Evolutionary conservation across 2,113 vertebrate species (phyloP), one percentile per base, ranked within the genome.

Genomic region (Rhadina sibilatrix): DNA sequence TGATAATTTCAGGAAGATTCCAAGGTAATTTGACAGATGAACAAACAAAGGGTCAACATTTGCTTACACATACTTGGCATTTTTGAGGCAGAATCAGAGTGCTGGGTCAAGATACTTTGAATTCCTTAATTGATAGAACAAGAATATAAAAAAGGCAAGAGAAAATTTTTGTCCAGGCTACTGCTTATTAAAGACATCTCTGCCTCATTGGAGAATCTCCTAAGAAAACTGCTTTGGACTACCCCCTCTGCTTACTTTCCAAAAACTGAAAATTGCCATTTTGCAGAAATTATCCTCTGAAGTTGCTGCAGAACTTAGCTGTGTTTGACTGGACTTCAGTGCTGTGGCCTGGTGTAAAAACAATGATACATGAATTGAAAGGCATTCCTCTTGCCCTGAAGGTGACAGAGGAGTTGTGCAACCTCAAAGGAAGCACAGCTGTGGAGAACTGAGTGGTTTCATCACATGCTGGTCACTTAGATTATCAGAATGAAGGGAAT

Each of bases 401-500:
- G 71, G 64, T 60, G 74, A 15, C 38, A 50, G 59, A 83, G 54
- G 42, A 74, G 24, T 10, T 54, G 24, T 53, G 17, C 60, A 61
- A 33, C 28, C 56, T 80, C 82, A 88, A 28, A 83, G 60, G 44
- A 83, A 71, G 64, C 7, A 12, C 31, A 86, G 59, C 42, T 57
- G 11, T 80, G 59, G 27, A 65, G 70, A 95, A 52, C 33, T 74
- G 46, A n/a, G 46, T 0, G 4, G 69, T 59, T 90, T 84, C 61
- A 90, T 89, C 87, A 57, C 50, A 50, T 71, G 61, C 46, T 94
- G 95, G 89, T 95, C 94, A 94, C 82, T 95, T 85, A 93, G 79
- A 90, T 94, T 68, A 95, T 66, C 83, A 93, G 93, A 94, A 95
- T 80, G 87, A 82, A 86, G 76, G 60, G 87, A 94, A 86, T 94